Percentiles rank a stretch among this genome's conserved stretches.
These are phyloP conservation scores for Pedetes capensis DNA, from an alignment of 2,113 vertebrate genomes.

Conservation along the genomic window DNA sequence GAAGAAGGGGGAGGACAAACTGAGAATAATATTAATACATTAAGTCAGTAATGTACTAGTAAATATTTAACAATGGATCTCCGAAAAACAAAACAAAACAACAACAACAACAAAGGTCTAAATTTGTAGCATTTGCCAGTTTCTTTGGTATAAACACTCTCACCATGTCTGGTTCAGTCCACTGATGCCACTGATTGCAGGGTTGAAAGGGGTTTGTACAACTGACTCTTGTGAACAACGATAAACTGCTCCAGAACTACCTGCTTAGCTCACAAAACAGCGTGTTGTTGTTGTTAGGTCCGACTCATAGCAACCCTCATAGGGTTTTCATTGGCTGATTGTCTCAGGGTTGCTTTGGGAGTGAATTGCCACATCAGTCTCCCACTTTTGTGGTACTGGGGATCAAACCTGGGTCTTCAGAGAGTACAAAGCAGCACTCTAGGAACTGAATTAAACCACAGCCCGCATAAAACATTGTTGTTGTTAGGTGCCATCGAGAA, in stretches of 20 bases:
- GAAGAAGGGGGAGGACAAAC: background rate
- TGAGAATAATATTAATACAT: background rate
- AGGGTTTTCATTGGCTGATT: too few species aligned
- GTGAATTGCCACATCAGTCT: too few species aligned
- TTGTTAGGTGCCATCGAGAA: too few species aligned
- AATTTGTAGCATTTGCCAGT: background rate
- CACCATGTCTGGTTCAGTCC: background rate
- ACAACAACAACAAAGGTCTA: background rate
- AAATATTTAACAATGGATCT: background rate
- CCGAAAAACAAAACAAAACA: background rate
- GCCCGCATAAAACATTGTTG: too few species aligned
- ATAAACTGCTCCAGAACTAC: background rate
- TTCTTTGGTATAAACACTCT: too few species aligned
- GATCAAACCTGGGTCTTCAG: too few species aligned
- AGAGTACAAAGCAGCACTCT: too few species aligned
- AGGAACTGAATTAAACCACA: too few species aligned
- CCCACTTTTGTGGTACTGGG: too few species aligned
- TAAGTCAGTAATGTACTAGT: background rate
- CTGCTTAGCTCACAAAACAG: background rate
- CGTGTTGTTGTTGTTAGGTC: too few species aligned
- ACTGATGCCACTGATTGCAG: background rate
- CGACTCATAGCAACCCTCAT: too few species aligned
- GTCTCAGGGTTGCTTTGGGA: too few species aligned
- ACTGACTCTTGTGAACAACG: background rate
- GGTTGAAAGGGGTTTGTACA: background rate